Evolutionary conservation across 1,140 invertebrate species (phyloP).

Genomic region (Prorops nasuta): DNA sequence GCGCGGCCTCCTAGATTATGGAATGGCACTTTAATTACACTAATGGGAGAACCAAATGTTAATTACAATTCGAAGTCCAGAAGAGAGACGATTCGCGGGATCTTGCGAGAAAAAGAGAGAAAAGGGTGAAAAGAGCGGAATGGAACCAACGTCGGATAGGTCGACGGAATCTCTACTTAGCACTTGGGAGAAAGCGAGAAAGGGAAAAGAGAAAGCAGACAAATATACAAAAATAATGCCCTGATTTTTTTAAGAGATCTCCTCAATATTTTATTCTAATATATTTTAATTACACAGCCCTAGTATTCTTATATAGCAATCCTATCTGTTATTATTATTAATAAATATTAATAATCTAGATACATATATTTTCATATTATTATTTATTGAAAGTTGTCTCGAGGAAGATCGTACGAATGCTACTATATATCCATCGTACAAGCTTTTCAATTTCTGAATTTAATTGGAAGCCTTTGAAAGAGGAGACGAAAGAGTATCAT

Average conservation of each 20-base stretch:
- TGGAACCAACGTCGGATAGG: neutral
- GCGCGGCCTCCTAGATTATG: constrained; percentile 56
- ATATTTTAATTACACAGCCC: too few species aligned
- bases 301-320: too few species aligned
- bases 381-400: too few species aligned
- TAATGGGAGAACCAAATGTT: constrained; percentile 72
- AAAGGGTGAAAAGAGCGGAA: neutral
- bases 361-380: too few species aligned
- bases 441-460: too few species aligned
- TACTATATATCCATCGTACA: too few species aligned
- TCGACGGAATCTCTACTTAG: neutral
- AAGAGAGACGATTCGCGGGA: constrained; percentile 54
- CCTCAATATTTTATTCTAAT: too few species aligned
- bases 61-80: constrained; percentile 71
- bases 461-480: too few species aligned
- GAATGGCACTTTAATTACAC: constrained; percentile 70
- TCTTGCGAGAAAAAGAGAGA: neutral
- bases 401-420: constrained; percentile 30
- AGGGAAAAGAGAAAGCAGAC: constrained; percentile 1
- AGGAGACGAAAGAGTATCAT: neutral
- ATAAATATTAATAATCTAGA: too few species aligned
- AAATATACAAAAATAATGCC: too few species aligned
- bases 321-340: too few species aligned
- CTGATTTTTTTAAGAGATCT: too few species aligned
- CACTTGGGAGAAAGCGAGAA: constrained; percentile 18